These are phyloP conservation scores for Zoanthus gigantus DNA, from an alignment of 92 coral and sea anemone genomes.

Conservation along the genomic window DNA sequence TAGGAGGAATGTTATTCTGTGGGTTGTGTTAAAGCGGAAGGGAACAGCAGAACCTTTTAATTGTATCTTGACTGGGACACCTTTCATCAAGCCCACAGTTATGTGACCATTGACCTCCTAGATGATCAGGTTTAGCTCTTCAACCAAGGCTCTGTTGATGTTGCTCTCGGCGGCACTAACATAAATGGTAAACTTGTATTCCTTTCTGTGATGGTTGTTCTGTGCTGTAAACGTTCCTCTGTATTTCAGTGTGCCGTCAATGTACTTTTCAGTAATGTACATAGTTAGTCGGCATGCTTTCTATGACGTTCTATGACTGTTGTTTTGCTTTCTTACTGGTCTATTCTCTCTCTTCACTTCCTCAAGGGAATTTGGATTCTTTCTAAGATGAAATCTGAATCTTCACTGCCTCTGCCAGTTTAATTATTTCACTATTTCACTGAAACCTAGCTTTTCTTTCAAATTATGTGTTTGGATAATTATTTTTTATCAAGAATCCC, in stretches of 20 bases:
- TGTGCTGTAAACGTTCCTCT: conserved; percentile 39
- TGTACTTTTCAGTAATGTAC: conserved; percentile 12
- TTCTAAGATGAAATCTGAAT: too few relatives aligned
- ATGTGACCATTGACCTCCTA: neutral
- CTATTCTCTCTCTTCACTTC: too few relatives aligned
- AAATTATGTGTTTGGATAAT: too few relatives aligned
- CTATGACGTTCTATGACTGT: too few relatives aligned
- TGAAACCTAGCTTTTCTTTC: too few relatives aligned
- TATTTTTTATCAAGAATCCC: too few relatives aligned
- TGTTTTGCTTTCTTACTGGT: too few relatives aligned
- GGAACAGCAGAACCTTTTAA: neutral
- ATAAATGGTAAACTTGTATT: conserved; percentile 24
- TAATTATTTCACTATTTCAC: too few relatives aligned
- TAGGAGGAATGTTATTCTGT: neutral
- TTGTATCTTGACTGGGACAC: neutral
- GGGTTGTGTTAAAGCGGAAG: neutral
- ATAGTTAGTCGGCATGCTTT: neutral
- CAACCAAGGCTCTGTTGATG: neutral
- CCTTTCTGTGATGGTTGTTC: conserved; percentile 30
- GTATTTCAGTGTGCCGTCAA: conserved; percentile 36
- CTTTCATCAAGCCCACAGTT: neutral
- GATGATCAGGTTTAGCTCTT: neutral
- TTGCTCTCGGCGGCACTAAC: conserved; percentile 34
- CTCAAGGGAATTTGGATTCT: too few relatives aligned
- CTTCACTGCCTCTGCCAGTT: too few relatives aligned